phyloP scores from a whole-genome alignment of 2,797 vertebrate species.

The Crenuchus spilurus region DNA sequence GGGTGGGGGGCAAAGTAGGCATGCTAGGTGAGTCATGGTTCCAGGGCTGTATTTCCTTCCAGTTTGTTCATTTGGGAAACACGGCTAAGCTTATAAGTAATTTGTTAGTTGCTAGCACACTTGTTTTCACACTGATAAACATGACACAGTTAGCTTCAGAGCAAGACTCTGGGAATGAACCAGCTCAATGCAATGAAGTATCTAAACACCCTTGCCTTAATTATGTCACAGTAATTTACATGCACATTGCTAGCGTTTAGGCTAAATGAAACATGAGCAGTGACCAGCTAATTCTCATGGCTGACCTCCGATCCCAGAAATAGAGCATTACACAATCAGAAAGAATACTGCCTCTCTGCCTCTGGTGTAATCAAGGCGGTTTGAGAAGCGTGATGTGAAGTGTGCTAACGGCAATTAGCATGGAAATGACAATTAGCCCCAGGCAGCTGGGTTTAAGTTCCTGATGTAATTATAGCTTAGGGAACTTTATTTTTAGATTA shows the following conservation, averaged over 20 bases:
- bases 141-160: not conserved
- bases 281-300: not conserved
- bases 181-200: not conserved
- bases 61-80: no score
- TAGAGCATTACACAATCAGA: constrained; percentile 5
- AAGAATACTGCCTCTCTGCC: not conserved
- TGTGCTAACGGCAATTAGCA: constrained; percentile 11
- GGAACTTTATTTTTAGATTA: constrained; percentile 13
- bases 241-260: not conserved
- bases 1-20: no score
- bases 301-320: not conserved
- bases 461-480: constrained; percentile 15
- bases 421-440: constrained; percentile 3
- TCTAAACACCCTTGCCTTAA: not conserved
- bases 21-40: no score
- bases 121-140: not conserved
- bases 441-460: not conserved
- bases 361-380: constrained; percentile 9
- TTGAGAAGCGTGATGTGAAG: constrained; percentile 1
- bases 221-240: not conserved
- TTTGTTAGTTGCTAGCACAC: not conserved
- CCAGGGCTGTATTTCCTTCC: no score
- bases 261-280: not conserved
- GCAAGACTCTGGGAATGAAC: not conserved
- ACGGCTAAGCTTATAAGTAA: no score